phyloP scores from a whole-genome alignment of 1,140 invertebrate species.

The Elymnias hypermnestra region DNA sequence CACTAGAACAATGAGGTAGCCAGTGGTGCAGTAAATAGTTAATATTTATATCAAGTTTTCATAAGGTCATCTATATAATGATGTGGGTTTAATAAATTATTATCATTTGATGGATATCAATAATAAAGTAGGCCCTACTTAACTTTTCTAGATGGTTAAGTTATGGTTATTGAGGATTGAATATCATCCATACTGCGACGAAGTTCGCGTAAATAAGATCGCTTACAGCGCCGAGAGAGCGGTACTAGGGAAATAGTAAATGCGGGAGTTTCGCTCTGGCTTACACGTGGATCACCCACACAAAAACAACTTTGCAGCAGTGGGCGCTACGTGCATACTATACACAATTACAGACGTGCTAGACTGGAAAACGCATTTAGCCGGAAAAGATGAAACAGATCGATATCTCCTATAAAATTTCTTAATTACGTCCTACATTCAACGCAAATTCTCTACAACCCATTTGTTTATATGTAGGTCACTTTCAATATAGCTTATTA shows the following conservation, averaged over 20 bases:
- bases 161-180: no score
- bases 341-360: slow-evolving; percentile 51
- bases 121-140: no score
- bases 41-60: no score
- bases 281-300: slow-evolving; percentile 69
- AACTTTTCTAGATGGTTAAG: no score
- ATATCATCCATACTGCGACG: slow-evolving; percentile 52
- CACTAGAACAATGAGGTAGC: no score
- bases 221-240: slow-evolving; percentile 62
- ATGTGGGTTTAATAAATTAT: no score
- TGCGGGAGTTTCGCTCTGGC: slow-evolving; percentile 29
- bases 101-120: no score
- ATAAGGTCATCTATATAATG: no score
- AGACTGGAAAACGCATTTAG: slow-evolving; percentile 68
- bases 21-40: no score
- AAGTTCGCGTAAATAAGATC: slow-evolving; percentile 67
- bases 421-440: background rate
- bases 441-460: background rate
- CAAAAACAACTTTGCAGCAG: slow-evolving; percentile 13
- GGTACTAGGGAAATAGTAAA: slow-evolving; percentile 55
- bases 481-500: slow-evolving; percentile 22
- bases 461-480: slow-evolving; percentile 10
- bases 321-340: slow-evolving; percentile 29
- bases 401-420: slow-evolving; percentile 34
- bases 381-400: slow-evolving; percentile 64